phyloP scores from a whole-genome alignment of 1,140 invertebrate genomes.

The Leptinotarsa defecta region DNA sequence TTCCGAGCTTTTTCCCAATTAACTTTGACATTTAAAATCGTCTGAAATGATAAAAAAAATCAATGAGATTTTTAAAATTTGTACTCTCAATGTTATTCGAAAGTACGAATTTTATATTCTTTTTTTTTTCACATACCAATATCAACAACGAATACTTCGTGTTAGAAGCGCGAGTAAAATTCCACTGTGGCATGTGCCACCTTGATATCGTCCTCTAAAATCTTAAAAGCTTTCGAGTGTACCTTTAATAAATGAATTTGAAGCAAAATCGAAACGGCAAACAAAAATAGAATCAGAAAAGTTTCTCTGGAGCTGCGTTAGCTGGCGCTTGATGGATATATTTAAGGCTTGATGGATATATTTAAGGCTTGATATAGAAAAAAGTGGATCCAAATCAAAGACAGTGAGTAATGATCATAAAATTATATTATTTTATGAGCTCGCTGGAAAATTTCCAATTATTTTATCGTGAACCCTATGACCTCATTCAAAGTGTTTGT shows the following conservation, averaged over 20 bases:
- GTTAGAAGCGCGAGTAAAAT: not conserved
- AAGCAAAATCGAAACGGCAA: not conserved
- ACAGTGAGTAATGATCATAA: too few species aligned
- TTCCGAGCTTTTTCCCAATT: too few species aligned
- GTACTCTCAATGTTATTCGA: too few species aligned
- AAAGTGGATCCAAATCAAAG: too few species aligned
- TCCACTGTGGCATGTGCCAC: not conserved
- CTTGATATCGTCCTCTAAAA: not conserved
- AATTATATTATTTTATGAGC: not conserved
- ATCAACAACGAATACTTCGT: not conserved
- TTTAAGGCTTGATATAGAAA: too few species aligned
- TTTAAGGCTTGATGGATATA: too few species aligned
- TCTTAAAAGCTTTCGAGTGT: constrained; percentile 3
- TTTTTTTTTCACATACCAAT: not conserved
- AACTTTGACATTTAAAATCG: too few species aligned
- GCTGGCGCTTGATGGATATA: too few species aligned
- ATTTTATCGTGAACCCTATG: constrained; percentile 15
- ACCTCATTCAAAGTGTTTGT: constrained; percentile 16
- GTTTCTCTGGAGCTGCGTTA: too few species aligned
- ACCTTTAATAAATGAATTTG: not conserved
- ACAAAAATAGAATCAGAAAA: not conserved
- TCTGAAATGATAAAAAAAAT: too few species aligned
- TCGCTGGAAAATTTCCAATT: constrained; percentile 6
- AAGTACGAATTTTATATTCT: not conserved
- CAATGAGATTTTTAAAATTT: too few species aligned